phyloP scores from a whole-genome alignment of 2,113 vertebrate species.

The Dicrurus megarhynchus region DNA sequence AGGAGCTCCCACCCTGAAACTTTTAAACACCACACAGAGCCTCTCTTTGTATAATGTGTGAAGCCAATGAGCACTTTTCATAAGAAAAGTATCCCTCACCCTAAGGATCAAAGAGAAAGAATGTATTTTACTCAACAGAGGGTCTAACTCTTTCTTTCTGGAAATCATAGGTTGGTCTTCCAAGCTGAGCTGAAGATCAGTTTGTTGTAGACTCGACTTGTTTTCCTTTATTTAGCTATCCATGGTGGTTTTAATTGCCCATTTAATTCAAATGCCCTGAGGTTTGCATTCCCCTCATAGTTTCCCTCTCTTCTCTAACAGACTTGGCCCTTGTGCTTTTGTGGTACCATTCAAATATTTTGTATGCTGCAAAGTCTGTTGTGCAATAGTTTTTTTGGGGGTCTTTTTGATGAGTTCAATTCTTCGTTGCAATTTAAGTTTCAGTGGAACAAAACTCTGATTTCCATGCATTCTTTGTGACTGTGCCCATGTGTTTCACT shows the following conservation, averaged over 20 bases:
- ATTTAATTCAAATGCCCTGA: not conserved
- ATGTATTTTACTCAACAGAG: not conserved
- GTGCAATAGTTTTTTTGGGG: not conserved
- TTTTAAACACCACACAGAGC: not conserved
- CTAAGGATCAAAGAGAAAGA: constrained; percentile 9
- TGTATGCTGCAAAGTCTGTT: not conserved
- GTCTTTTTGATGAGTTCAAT: not conserved
- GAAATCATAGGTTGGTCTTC: not conserved
- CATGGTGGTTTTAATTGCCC: not conserved
- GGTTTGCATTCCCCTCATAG: not conserved
- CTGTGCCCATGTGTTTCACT: not conserved
- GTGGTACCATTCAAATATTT: not conserved
- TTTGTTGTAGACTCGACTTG: not conserved
- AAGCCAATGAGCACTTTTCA: not conserved
- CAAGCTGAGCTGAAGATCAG: not conserved
- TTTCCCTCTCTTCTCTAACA: not conserved
- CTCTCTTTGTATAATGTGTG: not conserved
- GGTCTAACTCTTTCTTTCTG: not conserved
- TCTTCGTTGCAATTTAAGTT: not conserved
- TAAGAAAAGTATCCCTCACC: not conserved
- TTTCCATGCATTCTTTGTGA: not conserved
- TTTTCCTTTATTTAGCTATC: not conserved
- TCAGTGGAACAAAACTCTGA: not conserved
- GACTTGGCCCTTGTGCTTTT: not conserved
- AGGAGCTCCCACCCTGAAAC: not conserved